Conservation (phyloP, 2,888 invertebrate species). For the Ellobium chinense region DNA sequence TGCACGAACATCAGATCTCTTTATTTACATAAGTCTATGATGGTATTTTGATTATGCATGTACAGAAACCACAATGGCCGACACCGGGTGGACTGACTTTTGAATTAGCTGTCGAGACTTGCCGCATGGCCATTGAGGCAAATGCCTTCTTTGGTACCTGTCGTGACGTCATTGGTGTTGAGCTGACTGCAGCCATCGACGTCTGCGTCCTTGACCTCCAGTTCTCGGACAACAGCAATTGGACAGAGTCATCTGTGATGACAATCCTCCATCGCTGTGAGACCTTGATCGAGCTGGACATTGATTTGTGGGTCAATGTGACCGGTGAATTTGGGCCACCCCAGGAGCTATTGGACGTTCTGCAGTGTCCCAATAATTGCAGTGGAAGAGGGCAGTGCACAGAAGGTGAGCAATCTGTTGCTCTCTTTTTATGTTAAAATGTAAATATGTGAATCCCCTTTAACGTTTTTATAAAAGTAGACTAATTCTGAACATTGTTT, state of each 20-base stretch:
- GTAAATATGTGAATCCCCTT: too few relatives aligned
- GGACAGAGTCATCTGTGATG: slow-evolving; percentile 53
- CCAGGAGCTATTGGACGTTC: slow-evolving; percentile 49
- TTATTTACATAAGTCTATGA: too few relatives aligned
- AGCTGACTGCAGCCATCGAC: slow-evolving; percentile 58
- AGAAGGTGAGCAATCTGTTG: slow-evolving; percentile 57
- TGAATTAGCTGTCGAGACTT: slow-evolving; percentile 47
- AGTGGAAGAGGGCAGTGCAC: slow-evolving; percentile 57
- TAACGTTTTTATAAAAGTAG: too few relatives aligned
- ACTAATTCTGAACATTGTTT: too few relatives aligned
- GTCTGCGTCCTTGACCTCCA: slow-evolving; percentile 64
- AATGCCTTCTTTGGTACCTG: slow-evolving; percentile 49
- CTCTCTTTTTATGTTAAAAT: too few relatives aligned
- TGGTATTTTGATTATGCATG: too few relatives aligned
- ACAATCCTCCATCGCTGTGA: slow-evolving; percentile 54
- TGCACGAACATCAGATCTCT: too few relatives aligned
- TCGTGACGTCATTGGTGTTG: slow-evolving; percentile 54
- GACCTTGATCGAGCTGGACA: slow-evolving; percentile 48
- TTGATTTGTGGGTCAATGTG: slow-evolving; percentile 51
- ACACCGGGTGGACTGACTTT: too few relatives aligned
- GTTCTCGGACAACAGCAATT: slow-evolving; percentile 53
- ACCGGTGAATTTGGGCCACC: slow-evolving; percentile 47
- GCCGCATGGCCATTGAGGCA: slow-evolving; percentile 50
- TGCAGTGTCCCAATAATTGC: slow-evolving; percentile 63
- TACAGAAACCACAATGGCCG: too few relatives aligned